Conservation (phyloP, 2,113 vertebrate genomes). For the Setophaga kirtlandii region DNA sequence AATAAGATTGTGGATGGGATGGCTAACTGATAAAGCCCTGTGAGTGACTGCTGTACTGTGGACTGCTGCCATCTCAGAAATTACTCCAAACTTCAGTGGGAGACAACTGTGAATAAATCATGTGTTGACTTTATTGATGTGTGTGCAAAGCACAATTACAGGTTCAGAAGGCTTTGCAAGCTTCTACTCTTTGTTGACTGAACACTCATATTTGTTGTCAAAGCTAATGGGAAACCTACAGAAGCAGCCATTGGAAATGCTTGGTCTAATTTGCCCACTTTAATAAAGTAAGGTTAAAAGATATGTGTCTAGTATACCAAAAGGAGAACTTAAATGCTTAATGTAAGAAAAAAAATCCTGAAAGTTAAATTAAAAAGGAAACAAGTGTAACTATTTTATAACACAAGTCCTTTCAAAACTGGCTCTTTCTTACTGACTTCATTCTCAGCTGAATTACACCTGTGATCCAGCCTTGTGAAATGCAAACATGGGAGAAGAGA, state of each 20-base stretch:
- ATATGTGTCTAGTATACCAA: background rate
- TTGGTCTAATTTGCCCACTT: background rate
- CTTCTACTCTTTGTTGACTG: background rate
- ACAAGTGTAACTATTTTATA: background rate
- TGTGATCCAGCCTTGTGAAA: background rate
- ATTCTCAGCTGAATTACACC: background rate
- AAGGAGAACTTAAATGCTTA: background rate
- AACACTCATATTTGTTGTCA: background rate
- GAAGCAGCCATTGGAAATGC: background rate
- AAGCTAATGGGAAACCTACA: background rate
- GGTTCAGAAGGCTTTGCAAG: background rate
- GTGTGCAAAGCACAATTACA: background rate
- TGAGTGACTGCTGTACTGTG: background rate
- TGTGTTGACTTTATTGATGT: background rate
- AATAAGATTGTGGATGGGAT: background rate
- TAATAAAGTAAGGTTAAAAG: background rate
- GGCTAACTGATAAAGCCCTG: background rate
- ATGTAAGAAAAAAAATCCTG: background rate
- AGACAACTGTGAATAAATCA: background rate
- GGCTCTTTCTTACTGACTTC: background rate
- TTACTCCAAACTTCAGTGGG: background rate
- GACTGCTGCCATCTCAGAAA: background rate
- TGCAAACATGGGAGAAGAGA: accelerated
- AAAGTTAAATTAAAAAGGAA: background rate
- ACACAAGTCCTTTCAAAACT: background rate